Evolutionary conservation across 2,888 invertebrate genomes (phyloP).

Genomic region (Ophion ventricosus): DNA sequence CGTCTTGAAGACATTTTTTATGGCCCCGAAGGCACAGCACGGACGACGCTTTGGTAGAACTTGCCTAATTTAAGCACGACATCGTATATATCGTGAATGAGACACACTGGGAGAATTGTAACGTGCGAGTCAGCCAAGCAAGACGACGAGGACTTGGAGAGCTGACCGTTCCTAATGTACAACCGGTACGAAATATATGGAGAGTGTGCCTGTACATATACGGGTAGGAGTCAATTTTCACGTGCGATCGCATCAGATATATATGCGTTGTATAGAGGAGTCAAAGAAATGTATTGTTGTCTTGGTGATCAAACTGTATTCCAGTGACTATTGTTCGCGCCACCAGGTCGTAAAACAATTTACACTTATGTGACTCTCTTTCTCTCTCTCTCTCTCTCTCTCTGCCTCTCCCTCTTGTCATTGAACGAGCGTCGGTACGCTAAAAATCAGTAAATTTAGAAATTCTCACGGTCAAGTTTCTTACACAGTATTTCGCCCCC

Average conservation of each 20-base stretch:
- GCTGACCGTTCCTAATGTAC: constrained; percentile 24
- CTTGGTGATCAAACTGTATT: constrained; percentile 18
- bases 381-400: background rate
- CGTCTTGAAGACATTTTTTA: background rate
- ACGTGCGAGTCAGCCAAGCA: constrained; percentile 1
- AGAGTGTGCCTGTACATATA: constrained; percentile 4
- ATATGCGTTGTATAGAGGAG: constrained; percentile 3
- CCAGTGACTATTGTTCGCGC: constrained; percentile 40
- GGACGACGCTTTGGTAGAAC: background rate
- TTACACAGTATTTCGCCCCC: too few relatives aligned
- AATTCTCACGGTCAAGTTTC: background rate
- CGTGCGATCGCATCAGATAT: constrained; percentile 22
- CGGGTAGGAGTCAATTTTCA: constrained; percentile 43
- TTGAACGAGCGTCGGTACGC: too few relatives aligned
- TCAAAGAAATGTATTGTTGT: constrained; percentile 59
- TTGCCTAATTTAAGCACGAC: background rate
- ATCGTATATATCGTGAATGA: background rate
- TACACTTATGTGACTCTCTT: constrained; percentile 1
- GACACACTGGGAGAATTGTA: constrained; percentile 16
- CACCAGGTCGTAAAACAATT: constrained; percentile 9
- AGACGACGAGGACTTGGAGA: constrained; percentile 4
- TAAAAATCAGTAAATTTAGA: background rate
- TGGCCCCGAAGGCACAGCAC: background rate
- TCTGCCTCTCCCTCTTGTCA: background rate
- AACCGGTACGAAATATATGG: background rate